phyloP scores from a whole-genome alignment of 2,113 vertebrate species.

The Cygnus buccinator region DNA sequence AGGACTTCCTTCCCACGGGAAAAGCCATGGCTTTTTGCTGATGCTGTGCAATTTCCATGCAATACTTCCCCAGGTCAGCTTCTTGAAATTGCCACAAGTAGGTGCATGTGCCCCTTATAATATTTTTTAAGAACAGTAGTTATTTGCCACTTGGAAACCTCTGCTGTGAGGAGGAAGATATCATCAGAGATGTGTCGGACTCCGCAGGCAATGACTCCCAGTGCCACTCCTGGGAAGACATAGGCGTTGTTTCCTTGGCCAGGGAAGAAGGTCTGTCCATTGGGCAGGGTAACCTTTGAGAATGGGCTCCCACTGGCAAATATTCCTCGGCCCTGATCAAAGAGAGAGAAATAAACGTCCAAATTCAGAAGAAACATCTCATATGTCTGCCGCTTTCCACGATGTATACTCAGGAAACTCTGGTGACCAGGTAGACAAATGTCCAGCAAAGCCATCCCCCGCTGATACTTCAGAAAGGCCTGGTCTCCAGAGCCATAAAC shows the following conservation, averaged over 20 bases:
- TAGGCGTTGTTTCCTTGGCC: constrained; percentile 98
- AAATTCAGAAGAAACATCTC: neutral
- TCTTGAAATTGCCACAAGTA: neutral
- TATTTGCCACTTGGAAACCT: constrained; percentile 76
- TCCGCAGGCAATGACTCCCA: constrained; percentile 90
- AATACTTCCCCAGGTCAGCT: neutral
- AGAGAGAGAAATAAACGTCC: constrained; percentile 25
- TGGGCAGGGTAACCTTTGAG: constrained; percentile 86
- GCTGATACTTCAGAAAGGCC: neutral
- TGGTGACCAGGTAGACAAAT: neutral
- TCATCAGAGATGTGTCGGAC: constrained; percentile 93
- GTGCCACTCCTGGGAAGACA: constrained; percentile 93
- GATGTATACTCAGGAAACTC: neutral
- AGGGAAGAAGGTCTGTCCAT: constrained; percentile 90
- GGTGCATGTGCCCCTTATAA: neutral
- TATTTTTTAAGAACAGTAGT: neutral
- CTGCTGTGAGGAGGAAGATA: constrained; percentile 93
- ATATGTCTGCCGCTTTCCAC: neutral
- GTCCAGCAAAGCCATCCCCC: neutral
- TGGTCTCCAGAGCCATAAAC: neutral
- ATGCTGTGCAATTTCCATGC: neutral
- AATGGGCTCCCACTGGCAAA: constrained; percentile 98
- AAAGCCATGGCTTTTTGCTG: neutral
- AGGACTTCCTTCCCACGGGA: neutral
- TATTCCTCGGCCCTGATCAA: constrained; percentile 88